phyloP scores from a whole-genome alignment of 2,888 invertebrate genomes.

The Spodoptera littoralis region DNA sequence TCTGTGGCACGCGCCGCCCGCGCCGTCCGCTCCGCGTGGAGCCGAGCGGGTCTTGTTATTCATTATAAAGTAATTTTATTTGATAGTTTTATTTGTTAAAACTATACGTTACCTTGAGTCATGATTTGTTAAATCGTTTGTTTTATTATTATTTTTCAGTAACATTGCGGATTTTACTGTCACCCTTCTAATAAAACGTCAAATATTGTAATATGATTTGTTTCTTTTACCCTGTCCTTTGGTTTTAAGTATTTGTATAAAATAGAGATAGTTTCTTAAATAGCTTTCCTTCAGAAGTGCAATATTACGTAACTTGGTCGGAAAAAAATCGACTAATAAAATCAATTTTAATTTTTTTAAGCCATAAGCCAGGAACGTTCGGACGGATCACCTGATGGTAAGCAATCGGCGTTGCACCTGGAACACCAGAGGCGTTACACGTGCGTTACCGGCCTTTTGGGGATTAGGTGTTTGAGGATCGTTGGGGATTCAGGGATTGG shows the following conservation, averaged over 20 bases:
- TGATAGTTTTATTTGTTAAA: constrained; percentile 85
- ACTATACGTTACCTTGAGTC: constrained; percentile 88
- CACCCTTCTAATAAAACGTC: constrained; percentile 88
- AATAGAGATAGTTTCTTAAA: not conserved
- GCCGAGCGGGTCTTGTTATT: constrained; percentile 74
- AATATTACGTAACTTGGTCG: too few relatives aligned
- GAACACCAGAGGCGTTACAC: too few relatives aligned
- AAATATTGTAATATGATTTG: constrained; percentile 82
- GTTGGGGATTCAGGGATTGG: too few relatives aligned
- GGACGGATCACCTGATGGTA: too few relatives aligned
- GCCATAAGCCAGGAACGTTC: too few relatives aligned
- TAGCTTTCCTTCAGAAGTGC: too few relatives aligned
- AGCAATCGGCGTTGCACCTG: too few relatives aligned
- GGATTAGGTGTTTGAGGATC: too few relatives aligned
- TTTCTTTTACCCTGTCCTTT: constrained; percentile 68
- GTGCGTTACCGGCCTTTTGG: too few relatives aligned
- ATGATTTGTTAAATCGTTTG: constrained; percentile 88
- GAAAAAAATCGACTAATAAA: too few relatives aligned
- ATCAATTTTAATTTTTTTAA: too few relatives aligned
- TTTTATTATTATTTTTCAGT: constrained; percentile 87
- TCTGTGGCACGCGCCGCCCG: constrained; percentile 42
- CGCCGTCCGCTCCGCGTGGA: not conserved
- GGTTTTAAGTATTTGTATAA: not conserved
- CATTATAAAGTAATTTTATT: constrained; percentile 81
- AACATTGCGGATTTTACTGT: constrained; percentile 86